phyloP scores from a whole-genome alignment of 2,797 vertebrate species.

The Lagorchestes hirsutus region DNA sequence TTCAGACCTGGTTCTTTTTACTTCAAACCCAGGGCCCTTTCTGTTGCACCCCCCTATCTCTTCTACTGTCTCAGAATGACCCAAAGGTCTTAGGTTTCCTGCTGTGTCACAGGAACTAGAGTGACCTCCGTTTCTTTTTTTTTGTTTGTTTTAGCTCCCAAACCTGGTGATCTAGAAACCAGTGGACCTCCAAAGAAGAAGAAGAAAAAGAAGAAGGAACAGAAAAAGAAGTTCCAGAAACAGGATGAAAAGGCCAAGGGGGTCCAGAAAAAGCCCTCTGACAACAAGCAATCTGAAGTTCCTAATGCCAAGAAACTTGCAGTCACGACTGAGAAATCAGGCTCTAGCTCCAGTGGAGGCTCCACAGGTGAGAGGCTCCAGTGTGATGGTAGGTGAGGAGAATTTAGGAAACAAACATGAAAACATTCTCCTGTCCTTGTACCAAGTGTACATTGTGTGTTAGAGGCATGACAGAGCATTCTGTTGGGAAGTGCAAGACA shows the following conservation, averaged over 20 bases:
- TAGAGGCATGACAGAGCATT: not conserved
- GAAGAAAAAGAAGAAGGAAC: conserved; percentile 83
- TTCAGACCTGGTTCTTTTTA: not conserved
- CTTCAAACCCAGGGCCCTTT: not conserved
- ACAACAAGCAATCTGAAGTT: conserved; percentile 2
- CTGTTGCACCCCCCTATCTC: not conserved
- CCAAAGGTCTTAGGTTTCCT: not conserved
- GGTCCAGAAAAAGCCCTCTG: conserved; percentile 57
- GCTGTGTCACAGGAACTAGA: not conserved
- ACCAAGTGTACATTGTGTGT: not conserved
- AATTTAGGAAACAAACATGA: not conserved
- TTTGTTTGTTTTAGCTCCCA: conserved; percentile 83
- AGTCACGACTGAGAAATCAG: not conserved
- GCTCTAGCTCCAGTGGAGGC: not conserved
- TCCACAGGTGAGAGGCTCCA: conserved; percentile 68
- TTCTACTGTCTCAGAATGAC: not conserved
- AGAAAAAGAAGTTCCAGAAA: conserved; percentile 85
- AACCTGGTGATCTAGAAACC: conserved; percentile 79
- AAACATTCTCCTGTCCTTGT: rapidly evolving
- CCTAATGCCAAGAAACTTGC: conserved; percentile 35
- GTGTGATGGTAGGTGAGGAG: rapidly evolving
- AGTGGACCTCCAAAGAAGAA: conserved; percentile 84
- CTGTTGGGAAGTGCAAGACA: not conserved
- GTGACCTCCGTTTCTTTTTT: rapidly evolving
- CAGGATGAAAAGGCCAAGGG: conserved; percentile 40